Percentiles rank a stretch among this genome's conserved stretches.
These are phyloP conservation scores for Emmelina monodactyla DNA, from an alignment of 2,888 invertebrate species.

Conservation along the genomic window DNA sequence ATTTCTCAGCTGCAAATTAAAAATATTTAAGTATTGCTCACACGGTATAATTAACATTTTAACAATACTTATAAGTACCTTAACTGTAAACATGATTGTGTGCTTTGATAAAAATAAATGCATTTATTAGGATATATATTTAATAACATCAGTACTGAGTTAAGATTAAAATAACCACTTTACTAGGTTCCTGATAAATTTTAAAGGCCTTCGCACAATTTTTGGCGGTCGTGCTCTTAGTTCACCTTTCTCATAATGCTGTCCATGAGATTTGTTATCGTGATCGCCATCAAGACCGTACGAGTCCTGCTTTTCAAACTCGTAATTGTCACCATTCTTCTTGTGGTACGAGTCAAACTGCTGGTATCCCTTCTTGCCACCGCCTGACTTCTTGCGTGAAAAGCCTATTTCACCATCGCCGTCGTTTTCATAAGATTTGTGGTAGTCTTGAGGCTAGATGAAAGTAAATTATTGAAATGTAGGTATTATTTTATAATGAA, in stretches of 20 bases:
- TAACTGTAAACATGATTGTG: no score
- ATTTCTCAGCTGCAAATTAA: not conserved
- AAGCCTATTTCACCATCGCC: slow-evolving; percentile 73
- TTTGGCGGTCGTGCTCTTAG: slow-evolving; percentile 23
- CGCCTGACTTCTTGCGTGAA: slow-evolving; percentile 68
- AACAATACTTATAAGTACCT: no score
- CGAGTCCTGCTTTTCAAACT: slow-evolving; percentile 72
- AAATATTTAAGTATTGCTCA: no score
- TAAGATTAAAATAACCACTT: slow-evolving; percentile 27
- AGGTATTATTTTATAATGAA: no score
- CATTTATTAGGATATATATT: no score
- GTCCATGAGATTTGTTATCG: slow-evolving; percentile 52
- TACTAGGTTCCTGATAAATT: slow-evolving; percentile 28
- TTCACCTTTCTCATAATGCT: slow-evolving; percentile 45
- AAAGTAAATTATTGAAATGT: no score
- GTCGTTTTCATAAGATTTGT: slow-evolving; percentile 68
- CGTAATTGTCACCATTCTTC: slow-evolving; percentile 76
- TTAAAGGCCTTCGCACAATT: slow-evolving; percentile 30
- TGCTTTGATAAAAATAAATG: no score
- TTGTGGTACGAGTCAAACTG: slow-evolving; percentile 77
- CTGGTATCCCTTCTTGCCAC: slow-evolving; percentile 76
- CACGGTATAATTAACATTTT: no score
- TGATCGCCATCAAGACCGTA: slow-evolving; percentile 65
- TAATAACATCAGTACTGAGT: no score
- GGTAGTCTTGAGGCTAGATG: slow-evolving; percentile 51